Percentiles rank a stretch among this genome's conserved stretches.
These are phyloP conservation scores for Datnioides undecimradiatus DNA, from an alignment of 2,113 vertebrate genomes.

Conservation along the genomic window DNA sequence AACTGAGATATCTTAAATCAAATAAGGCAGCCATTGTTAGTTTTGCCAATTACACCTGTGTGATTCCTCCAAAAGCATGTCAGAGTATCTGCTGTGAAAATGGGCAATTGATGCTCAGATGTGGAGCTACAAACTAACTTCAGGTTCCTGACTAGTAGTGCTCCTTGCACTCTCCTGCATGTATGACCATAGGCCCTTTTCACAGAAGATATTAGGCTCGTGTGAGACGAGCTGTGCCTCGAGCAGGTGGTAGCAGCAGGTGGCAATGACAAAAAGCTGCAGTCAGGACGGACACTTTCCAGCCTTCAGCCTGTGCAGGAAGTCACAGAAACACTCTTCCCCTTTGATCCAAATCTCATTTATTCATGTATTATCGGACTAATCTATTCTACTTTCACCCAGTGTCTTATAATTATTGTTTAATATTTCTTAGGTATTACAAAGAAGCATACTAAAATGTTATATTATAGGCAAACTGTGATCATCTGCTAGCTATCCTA, in stretches of 20 bases:
- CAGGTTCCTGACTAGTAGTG: background rate
- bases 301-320: no score
- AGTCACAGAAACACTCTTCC: no score
- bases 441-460: background rate
- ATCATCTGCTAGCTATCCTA: no score
- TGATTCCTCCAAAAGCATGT: background rate
- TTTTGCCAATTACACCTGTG: background rate
- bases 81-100: conserved; percentile 1
- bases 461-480: background rate
- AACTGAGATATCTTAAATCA: background rate
- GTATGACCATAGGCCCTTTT: background rate
- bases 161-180: background rate
- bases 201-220: background rate
- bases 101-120: background rate
- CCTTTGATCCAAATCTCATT: no score
- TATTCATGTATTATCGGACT: no score
- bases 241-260: no score
- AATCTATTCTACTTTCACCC: background rate
- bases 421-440: background rate
- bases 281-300: no score
- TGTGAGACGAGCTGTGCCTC: no score
- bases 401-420: background rate
- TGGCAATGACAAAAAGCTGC: no score
- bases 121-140: background rate
- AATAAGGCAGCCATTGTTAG: background rate